phyloP scores from a whole-genome alignment of 2,797 vertebrate species.

The Rhinichthys osculus region DNA sequence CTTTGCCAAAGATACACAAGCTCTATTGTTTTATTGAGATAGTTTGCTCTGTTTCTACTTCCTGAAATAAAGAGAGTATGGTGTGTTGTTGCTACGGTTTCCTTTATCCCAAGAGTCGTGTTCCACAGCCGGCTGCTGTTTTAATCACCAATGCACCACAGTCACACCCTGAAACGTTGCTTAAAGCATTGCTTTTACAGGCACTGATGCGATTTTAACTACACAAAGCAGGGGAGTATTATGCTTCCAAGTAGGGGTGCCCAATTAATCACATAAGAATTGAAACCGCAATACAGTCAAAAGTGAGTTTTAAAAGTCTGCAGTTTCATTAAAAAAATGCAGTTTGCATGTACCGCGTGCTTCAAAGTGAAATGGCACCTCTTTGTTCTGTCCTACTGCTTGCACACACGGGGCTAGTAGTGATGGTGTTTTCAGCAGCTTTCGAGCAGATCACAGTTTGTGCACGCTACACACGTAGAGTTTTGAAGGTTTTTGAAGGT shows the following conservation, averaged over 20 bases:
- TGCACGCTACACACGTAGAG: neutral
- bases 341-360: neutral
- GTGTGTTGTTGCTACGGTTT: slow-evolving; percentile 10
- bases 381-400: slow-evolving; percentile 29
- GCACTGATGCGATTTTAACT: slow-evolving; percentile 6
- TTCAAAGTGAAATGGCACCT: slow-evolving; percentile 6
- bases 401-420: slow-evolving; percentile 7
- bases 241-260: neutral
- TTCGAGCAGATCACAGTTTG: neutral
- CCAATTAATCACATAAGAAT: neutral
- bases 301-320: slow-evolving; percentile 15
- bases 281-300: neutral
- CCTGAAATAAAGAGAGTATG: slow-evolving; percentile 35
- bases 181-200: slow-evolving; percentile 11
- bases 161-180: slow-evolving; percentile 18
- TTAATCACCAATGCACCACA: slow-evolving; percentile 24
- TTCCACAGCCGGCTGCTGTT: neutral
- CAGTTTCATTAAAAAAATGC: neutral
- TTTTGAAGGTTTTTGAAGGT: slow-evolving; percentile 18
- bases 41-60: slow-evolving; percentile 30
- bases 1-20: neutral
- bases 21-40: slow-evolving; percentile 26
- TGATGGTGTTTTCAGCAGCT: slow-evolving; percentile 18
- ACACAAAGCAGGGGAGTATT: neutral
- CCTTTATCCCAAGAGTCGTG: neutral